phyloP scores from a whole-genome alignment of 2,113 vertebrate species.

The Muntiacus reevesi region DNA sequence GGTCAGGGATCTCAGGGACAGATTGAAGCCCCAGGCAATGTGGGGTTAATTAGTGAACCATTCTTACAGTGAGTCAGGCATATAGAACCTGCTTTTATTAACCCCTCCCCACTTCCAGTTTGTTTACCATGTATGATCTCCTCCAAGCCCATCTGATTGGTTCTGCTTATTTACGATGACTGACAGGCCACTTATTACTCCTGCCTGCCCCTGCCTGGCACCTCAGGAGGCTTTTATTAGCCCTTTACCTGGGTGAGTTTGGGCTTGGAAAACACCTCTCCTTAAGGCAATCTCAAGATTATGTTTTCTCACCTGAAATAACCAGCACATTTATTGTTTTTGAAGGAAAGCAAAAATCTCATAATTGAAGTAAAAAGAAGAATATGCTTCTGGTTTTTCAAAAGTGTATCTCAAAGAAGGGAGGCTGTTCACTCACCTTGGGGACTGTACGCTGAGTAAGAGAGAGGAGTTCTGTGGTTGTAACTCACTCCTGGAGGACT shows the following conservation, averaged over 20 bases:
- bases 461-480: not conserved
- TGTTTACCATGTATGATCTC: constrained; percentile 45
- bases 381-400: constrained; percentile 11
- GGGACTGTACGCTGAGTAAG: not conserved
- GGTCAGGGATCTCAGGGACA: not conserved
- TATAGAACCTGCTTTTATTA: constrained; percentile 58
- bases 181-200: constrained; percentile 80
- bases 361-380: constrained; percentile 44
- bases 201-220: constrained; percentile 65
- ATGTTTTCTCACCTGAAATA: constrained; percentile 58
- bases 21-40: not conserved
- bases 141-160: constrained; percentile 57
- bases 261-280: constrained; percentile 59
- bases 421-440: not conserved
- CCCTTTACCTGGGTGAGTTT: constrained; percentile 43
- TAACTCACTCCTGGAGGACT: constrained; percentile 24
- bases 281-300: constrained; percentile 55
- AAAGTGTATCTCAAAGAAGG: not conserved
- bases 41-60: constrained; percentile 33
- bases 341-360: constrained; percentile 48
- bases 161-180: constrained; percentile 75
- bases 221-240: constrained; percentile 67
- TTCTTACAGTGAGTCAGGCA: constrained; percentile 32
- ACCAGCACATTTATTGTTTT: constrained; percentile 55
- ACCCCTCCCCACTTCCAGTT: not conserved